Evolutionary conservation across 2,113 vertebrate genomes (phyloP), one percentile per base, ranked within the genome.

Genomic region (Opisthocomus hoazin): DNA sequence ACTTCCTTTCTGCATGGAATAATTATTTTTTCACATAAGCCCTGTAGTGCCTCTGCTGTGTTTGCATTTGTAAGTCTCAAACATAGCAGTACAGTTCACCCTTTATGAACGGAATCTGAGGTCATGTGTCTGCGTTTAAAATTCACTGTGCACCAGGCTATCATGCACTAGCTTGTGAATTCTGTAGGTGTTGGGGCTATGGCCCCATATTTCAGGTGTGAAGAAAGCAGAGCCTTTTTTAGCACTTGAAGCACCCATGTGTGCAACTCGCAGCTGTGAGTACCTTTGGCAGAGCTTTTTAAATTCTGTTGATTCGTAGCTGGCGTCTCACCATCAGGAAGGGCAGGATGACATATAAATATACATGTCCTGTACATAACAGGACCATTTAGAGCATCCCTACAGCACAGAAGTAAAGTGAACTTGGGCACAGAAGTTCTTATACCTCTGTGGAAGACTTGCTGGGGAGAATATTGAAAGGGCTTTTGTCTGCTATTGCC

Each of bases 1-100:
- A 16, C 96, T 96, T 97, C 97, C 95, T 94, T 93, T 96, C 84
- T 92, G 66, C 81, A 85, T 69, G 81, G 61, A 95, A 97, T 95
- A 84, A 88, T 80, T 86, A 71, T 85, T 96, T 97, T 97, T 97
- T 95, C 78, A 93, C 53, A 69, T 93, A 70, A 89, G 80, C 90
- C 64, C 65, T 86, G 60, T 89, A 92, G 77, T 93, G 82, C 78
- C 71, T 94, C 94, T 91, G 85, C 96, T 92, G 32, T 95, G 83
- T 94, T 98, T 96, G 95, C 91, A 90, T 92, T 96, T 75, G 19
- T 63, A 80, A 64, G 45, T 79, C 96, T 96, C 95, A 93, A 94
- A 94, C 34, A 21, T 29, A 64, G 75, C 87, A 89, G 54, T 73
- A 97, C 94, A 97, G 77, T 94, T 96, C 22, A 3, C 39, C 34